A percentile compares a stretch with the other conserved stretches of the same genome.
Evolutionary conservation across 92 coral and sea anemone genomes (phyloP).

Genomic region (Paramuricea clavata): DNA sequence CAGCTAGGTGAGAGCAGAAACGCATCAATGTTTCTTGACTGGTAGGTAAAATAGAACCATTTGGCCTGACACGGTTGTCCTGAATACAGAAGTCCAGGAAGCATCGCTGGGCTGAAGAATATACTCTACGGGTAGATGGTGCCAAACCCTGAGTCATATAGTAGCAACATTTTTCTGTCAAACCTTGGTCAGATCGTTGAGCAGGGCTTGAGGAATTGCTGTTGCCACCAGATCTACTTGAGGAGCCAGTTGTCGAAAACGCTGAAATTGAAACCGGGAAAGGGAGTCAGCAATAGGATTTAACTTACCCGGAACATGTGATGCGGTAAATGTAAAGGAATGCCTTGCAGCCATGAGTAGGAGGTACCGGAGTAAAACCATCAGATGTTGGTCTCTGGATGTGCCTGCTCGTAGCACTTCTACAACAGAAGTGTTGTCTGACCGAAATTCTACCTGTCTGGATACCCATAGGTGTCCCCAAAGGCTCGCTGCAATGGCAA

Average conservation of each 20-base stretch:
- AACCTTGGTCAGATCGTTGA: neutral
- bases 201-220: slow-evolving; percentile 15
- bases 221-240: slow-evolving; percentile 13
- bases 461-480: slow-evolving; percentile 5
- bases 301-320: neutral
- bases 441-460: neutral
- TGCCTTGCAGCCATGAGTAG: slow-evolving; percentile 9
- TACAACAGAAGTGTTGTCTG: slow-evolving; percentile 14
- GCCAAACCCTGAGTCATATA: slow-evolving; percentile 21
- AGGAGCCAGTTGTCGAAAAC: slow-evolving; percentile 38
- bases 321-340: slow-evolving; percentile 36
- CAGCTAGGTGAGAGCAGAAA: neutral
- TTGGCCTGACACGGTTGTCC: neutral
- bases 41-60: neutral
- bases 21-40: neutral
- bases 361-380: slow-evolving; percentile 24
- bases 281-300: slow-evolving; percentile 33
- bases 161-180: slow-evolving; percentile 29
- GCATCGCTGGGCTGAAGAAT: slow-evolving; percentile 9
- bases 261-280: slow-evolving; percentile 26
- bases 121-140: neutral
- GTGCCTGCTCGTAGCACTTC: slow-evolving; percentile 37
- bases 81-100: neutral
- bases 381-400: slow-evolving; percentile 27
- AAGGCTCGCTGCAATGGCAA: slow-evolving; percentile 10